A percentile compares a stretch with the other conserved stretches of the same genome.
Evolutionary conservation across 2,113 vertebrate species (phyloP).

Genomic region (Tupaia chinensis): DNA sequence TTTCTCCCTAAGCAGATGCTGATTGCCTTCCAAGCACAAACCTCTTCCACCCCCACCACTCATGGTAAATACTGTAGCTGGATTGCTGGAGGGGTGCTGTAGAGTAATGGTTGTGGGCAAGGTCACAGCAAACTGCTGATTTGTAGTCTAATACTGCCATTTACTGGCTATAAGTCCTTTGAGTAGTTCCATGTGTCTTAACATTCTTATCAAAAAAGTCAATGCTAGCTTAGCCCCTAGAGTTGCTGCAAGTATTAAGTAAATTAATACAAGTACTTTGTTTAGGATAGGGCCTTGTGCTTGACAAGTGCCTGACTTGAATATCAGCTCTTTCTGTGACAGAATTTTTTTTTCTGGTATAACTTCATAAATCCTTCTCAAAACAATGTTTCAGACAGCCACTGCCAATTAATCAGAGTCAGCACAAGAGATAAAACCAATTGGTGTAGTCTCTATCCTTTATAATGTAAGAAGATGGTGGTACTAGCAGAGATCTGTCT

Average conservation of each 20-base stretch:
- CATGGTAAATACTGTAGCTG: background rate
- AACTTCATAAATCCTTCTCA: constrained; percentile 51
- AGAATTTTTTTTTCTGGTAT: background rate
- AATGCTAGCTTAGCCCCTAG: background rate
- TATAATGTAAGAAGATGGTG: constrained; percentile 8
- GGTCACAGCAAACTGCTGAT: background rate
- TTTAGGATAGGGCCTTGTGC: background rate
- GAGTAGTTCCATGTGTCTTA: background rate
- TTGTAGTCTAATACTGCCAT: background rate
- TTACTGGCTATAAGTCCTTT: background rate
- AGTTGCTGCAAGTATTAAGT: background rate
- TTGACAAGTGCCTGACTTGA: background rate
- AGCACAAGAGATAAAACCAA: constrained; percentile 24
- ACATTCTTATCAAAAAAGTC: background rate
- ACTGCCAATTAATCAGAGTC: constrained; percentile 18
- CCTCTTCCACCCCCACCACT: background rate
- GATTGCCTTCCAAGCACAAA: background rate
- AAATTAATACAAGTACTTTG: background rate
- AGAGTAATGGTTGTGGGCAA: background rate
- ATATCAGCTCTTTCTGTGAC: constrained; percentile 2
- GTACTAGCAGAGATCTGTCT: background rate
- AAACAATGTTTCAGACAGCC: background rate
- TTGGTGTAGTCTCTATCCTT: background rate
- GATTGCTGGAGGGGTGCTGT: background rate
- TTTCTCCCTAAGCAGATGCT: background rate